Percentiles rank a stretch among this genome's conserved stretches.
Evolutionary conservation across 2,797 vertebrate species (phyloP).

Genomic region (Galagoides demidoff): DNA sequence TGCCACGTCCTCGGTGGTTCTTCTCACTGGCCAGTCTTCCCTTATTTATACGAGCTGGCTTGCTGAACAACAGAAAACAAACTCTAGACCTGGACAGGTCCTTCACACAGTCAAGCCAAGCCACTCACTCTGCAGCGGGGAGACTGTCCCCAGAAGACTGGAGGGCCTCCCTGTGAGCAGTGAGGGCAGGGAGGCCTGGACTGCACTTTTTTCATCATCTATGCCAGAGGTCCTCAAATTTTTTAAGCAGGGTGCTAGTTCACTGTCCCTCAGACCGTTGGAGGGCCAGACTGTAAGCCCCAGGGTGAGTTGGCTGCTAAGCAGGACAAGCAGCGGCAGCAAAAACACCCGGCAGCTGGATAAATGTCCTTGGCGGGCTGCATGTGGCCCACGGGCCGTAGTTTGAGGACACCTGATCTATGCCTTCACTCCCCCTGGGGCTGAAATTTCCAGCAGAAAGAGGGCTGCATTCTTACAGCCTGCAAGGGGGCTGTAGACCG

Average conservation of each 20-base stretch:
- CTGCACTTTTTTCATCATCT: fast-evolving
- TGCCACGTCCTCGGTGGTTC: no score
- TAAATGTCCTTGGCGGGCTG: no score
- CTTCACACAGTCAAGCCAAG: neutral
- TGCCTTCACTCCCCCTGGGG: neutral
- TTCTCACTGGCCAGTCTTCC: neutral
- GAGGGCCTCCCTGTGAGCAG: neutral
- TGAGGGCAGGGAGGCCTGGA: neutral
- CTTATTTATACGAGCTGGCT: neutral
- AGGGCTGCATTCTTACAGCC: neutral
- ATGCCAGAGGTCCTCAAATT: neutral
- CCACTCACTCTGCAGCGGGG: neutral
- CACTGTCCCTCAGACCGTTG: no score
- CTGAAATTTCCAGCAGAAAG: neutral
- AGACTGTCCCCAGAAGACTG: fast-evolving
- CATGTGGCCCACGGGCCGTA: no score
- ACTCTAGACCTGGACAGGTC: neutral
- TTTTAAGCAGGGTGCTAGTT: no score
- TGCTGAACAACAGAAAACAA: neutral
- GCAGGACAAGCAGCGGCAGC: no score
- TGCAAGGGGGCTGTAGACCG: fast-evolving
- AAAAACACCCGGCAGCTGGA: no score
- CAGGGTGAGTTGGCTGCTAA: no score
- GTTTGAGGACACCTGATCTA: no score
- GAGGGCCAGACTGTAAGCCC: no score